Evolutionary conservation across 92 coral and sea anemone genomes (phyloP).

Genomic region (Isaurus tuberculatus): DNA sequence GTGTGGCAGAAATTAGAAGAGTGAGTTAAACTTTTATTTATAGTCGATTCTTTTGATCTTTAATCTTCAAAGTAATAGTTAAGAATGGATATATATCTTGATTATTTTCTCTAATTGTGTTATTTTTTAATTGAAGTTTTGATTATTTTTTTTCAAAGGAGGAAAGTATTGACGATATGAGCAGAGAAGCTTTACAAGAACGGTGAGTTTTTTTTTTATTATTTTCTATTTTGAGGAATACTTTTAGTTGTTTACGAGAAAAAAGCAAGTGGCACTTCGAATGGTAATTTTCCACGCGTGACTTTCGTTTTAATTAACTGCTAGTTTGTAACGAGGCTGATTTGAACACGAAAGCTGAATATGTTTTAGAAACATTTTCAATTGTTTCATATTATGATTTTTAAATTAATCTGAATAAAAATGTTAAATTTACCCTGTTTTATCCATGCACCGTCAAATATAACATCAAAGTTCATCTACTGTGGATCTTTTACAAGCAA

Average conservation of each 20-base stretch:
- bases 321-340: not conserved
- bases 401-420: too few species aligned
- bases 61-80: not conserved
- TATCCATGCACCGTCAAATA: too few species aligned
- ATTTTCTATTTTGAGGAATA: not conserved
- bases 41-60: not conserved
- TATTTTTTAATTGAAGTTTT: not conserved
- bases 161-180: slow-evolving; percentile 84
- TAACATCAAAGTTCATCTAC: too few species aligned
- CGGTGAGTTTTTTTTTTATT: slow-evolving; percentile 47
- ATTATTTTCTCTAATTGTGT: not conserved
- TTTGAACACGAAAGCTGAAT: slow-evolving; percentile 24
- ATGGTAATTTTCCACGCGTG: slow-evolving; percentile 28
- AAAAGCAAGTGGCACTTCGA: not conserved
- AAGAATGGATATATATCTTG: not conserved
- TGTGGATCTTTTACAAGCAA: too few species aligned
- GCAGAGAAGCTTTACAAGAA: slow-evolving; percentile 76
- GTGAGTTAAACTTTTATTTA: slow-evolving; percentile 51
- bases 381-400: too few species aligned
- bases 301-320: slow-evolving; percentile 13
- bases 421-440: too few species aligned
- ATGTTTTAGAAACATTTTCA: not conserved
- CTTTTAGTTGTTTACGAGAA: not conserved
- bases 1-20: slow-evolving; percentile 89
- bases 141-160: slow-evolving; percentile 32